phyloP scores from a whole-genome alignment of 2,888 invertebrate genomes.

The Brenthis ino region DNA sequence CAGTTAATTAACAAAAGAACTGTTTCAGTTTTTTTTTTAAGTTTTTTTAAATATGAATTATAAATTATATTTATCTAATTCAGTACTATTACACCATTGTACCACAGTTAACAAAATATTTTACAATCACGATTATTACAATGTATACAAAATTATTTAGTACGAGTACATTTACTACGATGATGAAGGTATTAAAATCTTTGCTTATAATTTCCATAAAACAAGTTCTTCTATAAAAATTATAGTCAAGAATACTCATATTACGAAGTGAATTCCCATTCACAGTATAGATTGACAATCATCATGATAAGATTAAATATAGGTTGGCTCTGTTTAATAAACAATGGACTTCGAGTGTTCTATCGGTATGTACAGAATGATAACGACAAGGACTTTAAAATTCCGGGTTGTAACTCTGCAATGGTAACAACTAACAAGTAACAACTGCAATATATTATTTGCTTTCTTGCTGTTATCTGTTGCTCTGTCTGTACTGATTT shows the following conservation, averaged over 20 bases:
- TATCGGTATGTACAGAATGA: constrained; percentile 40
- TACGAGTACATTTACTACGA: no score
- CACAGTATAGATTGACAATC: constrained; percentile 40
- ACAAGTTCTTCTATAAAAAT: background rate
- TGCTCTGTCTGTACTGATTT: constrained; percentile 24
- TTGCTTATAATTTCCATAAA: background rate
- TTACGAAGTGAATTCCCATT: constrained; percentile 18
- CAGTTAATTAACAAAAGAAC: no score
- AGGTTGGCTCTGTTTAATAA: constrained; percentile 41
- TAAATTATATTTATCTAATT: no score
- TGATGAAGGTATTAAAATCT: no score
- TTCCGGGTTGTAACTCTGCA: constrained; percentile 42
- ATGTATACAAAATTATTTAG: no score
- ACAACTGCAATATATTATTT: constrained; percentile 24
- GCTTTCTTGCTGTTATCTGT: constrained; percentile 23
- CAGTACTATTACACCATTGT: no score
- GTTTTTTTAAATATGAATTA: no score
- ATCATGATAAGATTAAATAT: constrained; percentile 48
- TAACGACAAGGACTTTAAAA: constrained; percentile 43
- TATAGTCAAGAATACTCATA: background rate
- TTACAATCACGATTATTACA: no score
- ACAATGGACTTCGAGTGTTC: constrained; percentile 44
- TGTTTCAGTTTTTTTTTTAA: no score
- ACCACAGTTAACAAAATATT: no score
- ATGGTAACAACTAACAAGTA: constrained; percentile 22